Base-by-base conservation (phyloP, 2,797 vertebrate species). In the Chelon auratus region DNA sequence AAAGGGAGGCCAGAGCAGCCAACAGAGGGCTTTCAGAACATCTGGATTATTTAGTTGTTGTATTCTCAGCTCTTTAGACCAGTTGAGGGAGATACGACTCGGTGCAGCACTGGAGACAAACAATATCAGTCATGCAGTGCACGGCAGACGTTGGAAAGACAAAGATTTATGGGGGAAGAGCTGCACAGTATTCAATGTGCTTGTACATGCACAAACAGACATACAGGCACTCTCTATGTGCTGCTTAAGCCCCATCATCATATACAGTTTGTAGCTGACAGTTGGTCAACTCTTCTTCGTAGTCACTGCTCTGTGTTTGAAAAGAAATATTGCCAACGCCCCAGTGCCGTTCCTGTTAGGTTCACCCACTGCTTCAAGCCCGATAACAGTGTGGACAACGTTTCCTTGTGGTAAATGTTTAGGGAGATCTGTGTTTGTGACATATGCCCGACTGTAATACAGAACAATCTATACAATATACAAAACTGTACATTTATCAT, bases 41-140 rank as follows among this genome's bases (percentile, higher is more conserved):
- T 33, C 11, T 72, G 50, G 75, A 58, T 80, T 84, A 84, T 85
- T 83, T 54, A 65, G 60, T 33, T 72, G 50, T 75, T 81, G 73
- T 55, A 53, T 70, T 74, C 74, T 56, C 47, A 47, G 47, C 50
- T 64, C 22, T 59, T 75, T 17, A 58, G 71, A 57, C 17, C 6
- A 10, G 5, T 54, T 36, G 43, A 61, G 56, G 48, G 47, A 52
- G 59, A 67, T 36, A 53, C 20, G 14, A 15, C 9, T 30, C 56
- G 5, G 5, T 57, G 53, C 68, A 33, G 56, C 12, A n/a, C 18
- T 57, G 22, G 42, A 36, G 50, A 40, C 50, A n/a, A 40, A 54
- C 39, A 63, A 52, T 3, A 69, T 3, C 26, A 18, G 39, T 33
- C 36, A 24, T 9, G 36, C n/a, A 53, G 52, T 56, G 33, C 40